Evolutionary conservation across 2,797 vertebrate genomes (phyloP).

Genomic region (Neostethus bicornis): DNA sequence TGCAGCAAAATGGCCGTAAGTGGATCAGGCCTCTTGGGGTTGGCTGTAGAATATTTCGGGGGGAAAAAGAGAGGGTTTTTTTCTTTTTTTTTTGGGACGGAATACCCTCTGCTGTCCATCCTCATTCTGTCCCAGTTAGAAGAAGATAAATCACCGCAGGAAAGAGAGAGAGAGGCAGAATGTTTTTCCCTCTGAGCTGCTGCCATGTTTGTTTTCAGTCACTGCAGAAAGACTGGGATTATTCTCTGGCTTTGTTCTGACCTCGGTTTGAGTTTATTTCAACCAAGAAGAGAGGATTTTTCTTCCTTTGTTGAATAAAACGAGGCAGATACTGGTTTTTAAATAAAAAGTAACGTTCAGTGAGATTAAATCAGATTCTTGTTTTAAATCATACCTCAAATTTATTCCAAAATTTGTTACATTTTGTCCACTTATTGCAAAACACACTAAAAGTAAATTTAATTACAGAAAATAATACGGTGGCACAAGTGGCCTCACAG

Average conservation of each 20-base stretch:
- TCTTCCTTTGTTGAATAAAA: background rate
- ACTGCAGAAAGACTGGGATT: constrained; percentile 21
- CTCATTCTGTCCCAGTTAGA: constrained; percentile 65
- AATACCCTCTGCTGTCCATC: constrained; percentile 60
- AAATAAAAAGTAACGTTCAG: too few relatives aligned
- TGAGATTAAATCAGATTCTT: too few relatives aligned
- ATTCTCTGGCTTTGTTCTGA: constrained; percentile 45
- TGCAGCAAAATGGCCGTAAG: constrained; percentile 71
- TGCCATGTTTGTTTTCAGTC: constrained; percentile 39
- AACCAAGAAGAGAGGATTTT: background rate
- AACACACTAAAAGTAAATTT: too few relatives aligned
- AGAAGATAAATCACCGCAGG: constrained; percentile 71
- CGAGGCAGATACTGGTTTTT: background rate
- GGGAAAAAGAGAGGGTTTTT: constrained; percentile 27
- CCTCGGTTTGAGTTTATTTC: constrained; percentile 17
- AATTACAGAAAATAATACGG: too few relatives aligned
- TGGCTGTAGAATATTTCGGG: constrained; percentile 29
- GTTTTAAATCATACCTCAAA: too few relatives aligned
- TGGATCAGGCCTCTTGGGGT: constrained; percentile 77
- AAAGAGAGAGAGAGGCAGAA: constrained; percentile 53
- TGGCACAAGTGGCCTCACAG: too few relatives aligned
- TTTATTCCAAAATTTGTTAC: too few relatives aligned
- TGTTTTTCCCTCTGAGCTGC: constrained; percentile 28
- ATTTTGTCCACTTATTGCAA: too few relatives aligned
- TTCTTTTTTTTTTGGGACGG: constrained; percentile 46